phyloP scores from a whole-genome alignment of 2,888 invertebrate species.

The Loripinus fragilis region DNA sequence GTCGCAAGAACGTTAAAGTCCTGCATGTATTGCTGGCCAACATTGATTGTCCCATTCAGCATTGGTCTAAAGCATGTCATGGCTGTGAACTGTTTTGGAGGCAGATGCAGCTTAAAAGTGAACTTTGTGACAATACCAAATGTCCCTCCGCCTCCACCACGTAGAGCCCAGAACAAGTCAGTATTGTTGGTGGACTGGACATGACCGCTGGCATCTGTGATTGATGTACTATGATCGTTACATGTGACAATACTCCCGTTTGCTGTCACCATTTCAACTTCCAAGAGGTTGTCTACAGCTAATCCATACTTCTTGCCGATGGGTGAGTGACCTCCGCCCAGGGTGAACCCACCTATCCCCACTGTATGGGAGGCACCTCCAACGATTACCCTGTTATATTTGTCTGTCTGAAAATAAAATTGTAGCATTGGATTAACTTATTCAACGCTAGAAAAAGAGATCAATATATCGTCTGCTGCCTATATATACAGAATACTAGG shows the following conservation, averaged over 20 bases:
- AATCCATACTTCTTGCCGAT: slow-evolving; percentile 58
- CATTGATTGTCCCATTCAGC: slow-evolving; percentile 10
- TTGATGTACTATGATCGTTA: slow-evolving; percentile 27
- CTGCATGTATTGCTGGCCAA: slow-evolving; percentile 29
- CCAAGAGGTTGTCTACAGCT: slow-evolving; percentile 59
- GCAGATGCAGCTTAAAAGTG: slow-evolving; percentile 50
- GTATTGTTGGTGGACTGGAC: slow-evolving; percentile 23
- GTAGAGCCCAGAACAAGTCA: slow-evolving; percentile 63
- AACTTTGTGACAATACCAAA: slow-evolving; percentile 55
- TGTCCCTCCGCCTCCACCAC: slow-evolving; percentile 64
- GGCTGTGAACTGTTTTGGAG: slow-evolving; percentile 34
- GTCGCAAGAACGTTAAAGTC: slow-evolving; percentile 33
- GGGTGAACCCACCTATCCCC: slow-evolving; percentile 70
- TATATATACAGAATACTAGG: too few species aligned
- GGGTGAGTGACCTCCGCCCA: slow-evolving; percentile 74
- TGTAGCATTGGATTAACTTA: too few species aligned
- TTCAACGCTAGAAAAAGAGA: too few species aligned
- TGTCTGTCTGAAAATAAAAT: slow-evolving; percentile 52
- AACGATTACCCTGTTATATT: slow-evolving; percentile 60
- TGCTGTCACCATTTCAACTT: slow-evolving; percentile 53
- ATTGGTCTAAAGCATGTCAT: slow-evolving; percentile 32
- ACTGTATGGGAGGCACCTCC: slow-evolving; percentile 74
- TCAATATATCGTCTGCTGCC: too few species aligned
- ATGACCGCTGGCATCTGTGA: slow-evolving; percentile 3
- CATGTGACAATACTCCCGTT: slow-evolving; percentile 38